phyloP scores from a whole-genome alignment of 2,888 invertebrate species.

The Drosophila subquinaria region DNA sequence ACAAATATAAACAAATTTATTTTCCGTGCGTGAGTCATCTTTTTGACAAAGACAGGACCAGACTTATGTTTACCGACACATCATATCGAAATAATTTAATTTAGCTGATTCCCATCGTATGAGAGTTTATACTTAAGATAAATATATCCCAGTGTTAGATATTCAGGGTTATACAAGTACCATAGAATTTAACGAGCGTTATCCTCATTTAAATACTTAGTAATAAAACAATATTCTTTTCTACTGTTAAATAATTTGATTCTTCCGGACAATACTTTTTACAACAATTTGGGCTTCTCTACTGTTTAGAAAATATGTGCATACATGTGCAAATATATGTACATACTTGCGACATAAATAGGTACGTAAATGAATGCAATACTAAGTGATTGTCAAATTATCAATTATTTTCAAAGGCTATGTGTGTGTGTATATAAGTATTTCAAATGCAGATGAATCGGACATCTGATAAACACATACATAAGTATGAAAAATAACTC shows the following conservation, averaged over 20 bases:
- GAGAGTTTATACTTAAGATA: background rate
- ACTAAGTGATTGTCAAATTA: conserved; percentile 3
- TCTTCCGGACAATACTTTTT: background rate
- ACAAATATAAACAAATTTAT: background rate
- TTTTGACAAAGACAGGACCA: conserved; percentile 42
- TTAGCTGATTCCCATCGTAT: conserved; percentile 11
- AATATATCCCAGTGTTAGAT: conserved; percentile 4
- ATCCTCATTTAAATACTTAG: background rate
- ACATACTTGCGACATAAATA: background rate
- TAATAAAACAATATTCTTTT: background rate
- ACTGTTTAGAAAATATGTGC: background rate
- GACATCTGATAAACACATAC: conserved; percentile 11
- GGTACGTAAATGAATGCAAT: background rate
- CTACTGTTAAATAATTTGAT: background rate
- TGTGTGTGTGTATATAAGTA: conserved; percentile 19
- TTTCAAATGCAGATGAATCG: background rate
- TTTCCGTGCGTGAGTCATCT: conserved; percentile 12
- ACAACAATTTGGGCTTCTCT: background rate
- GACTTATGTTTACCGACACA: conserved; percentile 6
- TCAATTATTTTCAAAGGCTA: conserved; percentile 10
- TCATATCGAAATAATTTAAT: conserved; percentile 1
- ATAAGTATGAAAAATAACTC: conserved; percentile 1
- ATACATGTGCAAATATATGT: background rate
- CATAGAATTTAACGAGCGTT: background rate
- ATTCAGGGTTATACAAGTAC: background rate